Percentiles rank a stretch among this genome's conserved stretches.
Conservation (phyloP, 2,113 vertebrate genomes). For the Cottus gobio region DNA sequence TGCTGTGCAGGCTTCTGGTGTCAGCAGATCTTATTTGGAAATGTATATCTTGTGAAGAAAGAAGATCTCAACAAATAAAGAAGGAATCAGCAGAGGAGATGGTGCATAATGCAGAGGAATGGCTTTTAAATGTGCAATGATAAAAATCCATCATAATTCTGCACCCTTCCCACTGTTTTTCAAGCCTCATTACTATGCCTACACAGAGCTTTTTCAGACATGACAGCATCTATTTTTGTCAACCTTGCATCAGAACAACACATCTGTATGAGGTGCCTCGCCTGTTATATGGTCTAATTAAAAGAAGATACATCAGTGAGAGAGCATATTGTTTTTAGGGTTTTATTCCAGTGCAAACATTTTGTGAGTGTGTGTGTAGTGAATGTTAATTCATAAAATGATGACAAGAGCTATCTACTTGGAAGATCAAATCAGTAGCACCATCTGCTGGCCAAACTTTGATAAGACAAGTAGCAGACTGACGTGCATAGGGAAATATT, state of each 20-base stretch:
- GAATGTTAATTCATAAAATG: slow-evolving; percentile 55
- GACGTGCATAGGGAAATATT: neutral
- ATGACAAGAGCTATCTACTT: neutral
- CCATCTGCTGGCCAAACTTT: slow-evolving; percentile 70
- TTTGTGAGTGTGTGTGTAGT: slow-evolving; percentile 19
- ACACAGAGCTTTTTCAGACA: slow-evolving; percentile 19
- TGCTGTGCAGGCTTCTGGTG: slow-evolving; percentile 7
- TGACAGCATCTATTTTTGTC: slow-evolving; percentile 20
- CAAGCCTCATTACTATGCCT: slow-evolving; percentile 26
- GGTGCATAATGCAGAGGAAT: slow-evolving; percentile 29
- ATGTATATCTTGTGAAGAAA: slow-evolving; percentile 9
- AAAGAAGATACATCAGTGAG: slow-evolving; percentile 9
- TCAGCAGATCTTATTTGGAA: slow-evolving; percentile 36
- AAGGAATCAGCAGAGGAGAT: slow-evolving; percentile 19
- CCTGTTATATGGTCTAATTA: neutral
- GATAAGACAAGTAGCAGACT: slow-evolving; percentile 13
- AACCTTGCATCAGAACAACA: neutral
- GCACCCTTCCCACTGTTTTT: slow-evolving; percentile 24
- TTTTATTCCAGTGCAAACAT: slow-evolving; percentile 61
- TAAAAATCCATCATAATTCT: slow-evolving; percentile 14
- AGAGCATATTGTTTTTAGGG: neutral
- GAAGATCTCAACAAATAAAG: neutral
- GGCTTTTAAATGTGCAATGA: slow-evolving; percentile 8
- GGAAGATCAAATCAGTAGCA: slow-evolving; percentile 42
- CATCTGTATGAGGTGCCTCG: neutral